Conservation (phyloP, 2,113 vertebrate species). For the Rhinoderma darwinii region DNA sequence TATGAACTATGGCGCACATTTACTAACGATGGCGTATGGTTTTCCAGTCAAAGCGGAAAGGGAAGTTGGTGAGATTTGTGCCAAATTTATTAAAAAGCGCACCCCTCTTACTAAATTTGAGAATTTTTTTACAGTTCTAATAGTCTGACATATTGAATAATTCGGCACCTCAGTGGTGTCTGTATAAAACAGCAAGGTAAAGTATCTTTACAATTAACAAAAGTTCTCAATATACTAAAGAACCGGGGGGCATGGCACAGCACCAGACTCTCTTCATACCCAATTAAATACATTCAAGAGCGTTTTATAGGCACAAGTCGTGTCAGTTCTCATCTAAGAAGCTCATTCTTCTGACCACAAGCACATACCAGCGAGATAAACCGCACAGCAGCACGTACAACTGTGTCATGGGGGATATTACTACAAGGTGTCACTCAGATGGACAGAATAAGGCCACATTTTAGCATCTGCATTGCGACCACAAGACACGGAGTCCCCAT, state of each 20-base stretch:
- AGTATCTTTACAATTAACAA: not conserved
- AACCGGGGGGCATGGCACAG: not conserved
- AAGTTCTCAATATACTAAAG: not conserved
- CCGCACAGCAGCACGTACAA: not conserved
- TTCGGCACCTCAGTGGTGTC: too few relatives aligned
- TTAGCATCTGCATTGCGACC: not conserved
- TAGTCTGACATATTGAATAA: not conserved
- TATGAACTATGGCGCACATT: too few relatives aligned
- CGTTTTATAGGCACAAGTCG: not conserved
- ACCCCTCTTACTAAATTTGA: too few relatives aligned
- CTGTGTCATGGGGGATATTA: not conserved
- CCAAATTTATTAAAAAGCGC: too few relatives aligned
- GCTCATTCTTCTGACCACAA: not conserved
- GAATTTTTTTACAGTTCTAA: too few relatives aligned
- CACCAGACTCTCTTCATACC: not conserved
- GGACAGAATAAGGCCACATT: not conserved
- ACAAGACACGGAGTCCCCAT: too few relatives aligned
- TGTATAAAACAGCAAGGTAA: too few relatives aligned
- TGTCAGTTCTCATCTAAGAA: not conserved
- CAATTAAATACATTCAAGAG: not conserved
- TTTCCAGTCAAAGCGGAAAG: too few relatives aligned
- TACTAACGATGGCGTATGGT: too few relatives aligned
- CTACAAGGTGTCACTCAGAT: not conserved
- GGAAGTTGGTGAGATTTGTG: too few relatives aligned
- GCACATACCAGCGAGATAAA: slow-evolving; percentile 6